These are phyloP conservation scores for Panzeria rudis DNA, from an alignment of 2,888 invertebrate species.

Conservation along the genomic window DNA sequence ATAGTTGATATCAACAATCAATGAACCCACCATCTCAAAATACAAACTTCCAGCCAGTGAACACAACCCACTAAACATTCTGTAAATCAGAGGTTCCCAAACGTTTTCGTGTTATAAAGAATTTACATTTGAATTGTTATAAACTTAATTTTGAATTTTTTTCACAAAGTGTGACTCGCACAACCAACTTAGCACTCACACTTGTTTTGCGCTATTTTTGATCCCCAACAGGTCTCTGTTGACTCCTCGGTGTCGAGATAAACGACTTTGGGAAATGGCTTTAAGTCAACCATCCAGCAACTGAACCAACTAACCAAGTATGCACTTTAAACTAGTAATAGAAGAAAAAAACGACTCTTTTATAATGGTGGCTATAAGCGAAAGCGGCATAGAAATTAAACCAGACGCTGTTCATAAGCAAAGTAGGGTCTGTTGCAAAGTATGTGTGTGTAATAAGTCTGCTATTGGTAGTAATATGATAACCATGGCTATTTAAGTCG, in stretches of 20 bases:
- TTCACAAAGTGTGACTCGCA: neutral
- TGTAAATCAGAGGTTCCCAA: neutral
- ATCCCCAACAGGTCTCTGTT: too few species aligned
- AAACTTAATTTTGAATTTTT: neutral
- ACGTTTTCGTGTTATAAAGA: neutral
- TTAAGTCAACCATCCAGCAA: neutral
- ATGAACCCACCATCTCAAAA: conserved; percentile 62
- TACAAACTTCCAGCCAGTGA: conserved; percentile 5
- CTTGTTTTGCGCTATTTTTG: neutral
- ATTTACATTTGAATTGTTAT: too few species aligned
- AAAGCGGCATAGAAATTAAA: neutral
- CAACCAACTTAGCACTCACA: neutral
- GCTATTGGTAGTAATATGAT: conserved; percentile 51
- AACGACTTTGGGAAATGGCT: neutral
- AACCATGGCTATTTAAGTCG: conserved; percentile 63
- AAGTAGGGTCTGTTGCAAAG: conserved; percentile 35
- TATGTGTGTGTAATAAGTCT: conserved; percentile 43
- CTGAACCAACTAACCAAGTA: conserved; percentile 8
- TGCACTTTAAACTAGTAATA: conserved; percentile 40
- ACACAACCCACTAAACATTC: neutral
- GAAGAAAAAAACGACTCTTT: neutral
- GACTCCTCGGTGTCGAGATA: neutral
- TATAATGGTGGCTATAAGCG: conserved; percentile 49
- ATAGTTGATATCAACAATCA: conserved; percentile 73
- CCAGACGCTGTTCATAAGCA: conserved; percentile 43